Evolutionary conservation across 2,113 vertebrate genomes (phyloP), one percentile per base, ranked within the genome.

Genomic region (Cepphus grylle): DNA sequence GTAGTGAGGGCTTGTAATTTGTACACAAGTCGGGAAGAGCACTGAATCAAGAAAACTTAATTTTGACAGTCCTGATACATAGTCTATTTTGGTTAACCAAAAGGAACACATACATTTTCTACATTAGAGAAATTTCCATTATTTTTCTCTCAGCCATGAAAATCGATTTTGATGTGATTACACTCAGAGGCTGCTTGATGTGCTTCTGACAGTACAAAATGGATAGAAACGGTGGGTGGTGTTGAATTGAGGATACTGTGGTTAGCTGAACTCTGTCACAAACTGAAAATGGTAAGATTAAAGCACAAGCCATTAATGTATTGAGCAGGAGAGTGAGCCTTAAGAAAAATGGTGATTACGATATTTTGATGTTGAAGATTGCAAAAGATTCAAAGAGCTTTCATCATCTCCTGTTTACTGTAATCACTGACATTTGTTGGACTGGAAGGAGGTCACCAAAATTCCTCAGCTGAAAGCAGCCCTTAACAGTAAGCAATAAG

Each of bases 141-240:
- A 99, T 99, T 99, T 99, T 99, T 99, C 98, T 98, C 97, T 99
- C 98, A 99, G 98, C 99, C 99, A 99, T 99, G 99, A 99, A 99
- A 99, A 99, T 99, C 98, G 98, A 99, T 99, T 99, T 98, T 99
- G 98, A 99, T 99, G 98, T 99, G 99, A 99, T 99, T 99, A 99
- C 98, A 98, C 98, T 99, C 98, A 97, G 98, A 99, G 98, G 97
- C 95, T 81, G 93, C 94, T 98, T 99, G 98, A 99, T 98, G 98
- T 98, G 98, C 93, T 97, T 98, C 98, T 99, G 99, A 98, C 98
- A 99, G 98, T 98, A 98, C 98, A 98, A 98, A 98, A 98, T 97
- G 98, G 98, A 98, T 98, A 98, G 98, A 98, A 98, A 98, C 91
- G 70, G 97, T 98, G 98, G 98, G 98, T 98, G 97, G 97, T 97